phyloP scores from a whole-genome alignment of 2,113 vertebrate species.

The Pelobates fuscus region DNA sequence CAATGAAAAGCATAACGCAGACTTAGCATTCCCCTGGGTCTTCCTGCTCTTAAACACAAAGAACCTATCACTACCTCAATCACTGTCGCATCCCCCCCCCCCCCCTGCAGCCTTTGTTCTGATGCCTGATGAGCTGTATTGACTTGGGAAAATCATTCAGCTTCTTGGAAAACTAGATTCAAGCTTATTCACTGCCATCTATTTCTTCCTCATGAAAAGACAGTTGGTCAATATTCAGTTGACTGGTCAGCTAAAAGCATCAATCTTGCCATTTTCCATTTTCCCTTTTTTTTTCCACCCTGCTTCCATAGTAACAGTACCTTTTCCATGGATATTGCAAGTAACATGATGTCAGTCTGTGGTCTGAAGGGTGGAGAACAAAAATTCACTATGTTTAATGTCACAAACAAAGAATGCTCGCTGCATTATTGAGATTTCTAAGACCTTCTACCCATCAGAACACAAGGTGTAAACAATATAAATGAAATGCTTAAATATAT shows the following conservation, averaged over 20 bases:
- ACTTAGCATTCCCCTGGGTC: conserved; percentile 57
- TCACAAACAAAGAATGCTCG: not conserved
- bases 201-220: conserved; percentile 73
- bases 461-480: too few relatives aligned
- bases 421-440: not conserved
- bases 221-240: conserved; percentile 78
- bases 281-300: conserved; percentile 55
- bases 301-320: conserved; percentile 59
- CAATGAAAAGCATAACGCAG: conserved; percentile 54
- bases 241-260: conserved; percentile 70
- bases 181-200: conserved; percentile 72
- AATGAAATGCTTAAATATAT: too few relatives aligned
- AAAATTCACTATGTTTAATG: not conserved
- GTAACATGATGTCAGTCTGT: conserved; percentile 51
- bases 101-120: conserved; percentile 70
- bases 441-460: too few relatives aligned
- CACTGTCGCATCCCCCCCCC: conserved; percentile 61
- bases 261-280: conserved; percentile 63
- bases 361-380: conserved; percentile 47
- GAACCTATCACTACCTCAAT: conserved; percentile 66
- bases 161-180: conserved; percentile 79
- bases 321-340: conserved; percentile 54
- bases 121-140: conserved; percentile 74
- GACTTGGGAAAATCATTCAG: conserved; percentile 77
- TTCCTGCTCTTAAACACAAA: conserved; percentile 66